Evolutionary conservation across 2,113 vertebrate genomes (phyloP).

Genomic region (Coracopsis vasa): DNA sequence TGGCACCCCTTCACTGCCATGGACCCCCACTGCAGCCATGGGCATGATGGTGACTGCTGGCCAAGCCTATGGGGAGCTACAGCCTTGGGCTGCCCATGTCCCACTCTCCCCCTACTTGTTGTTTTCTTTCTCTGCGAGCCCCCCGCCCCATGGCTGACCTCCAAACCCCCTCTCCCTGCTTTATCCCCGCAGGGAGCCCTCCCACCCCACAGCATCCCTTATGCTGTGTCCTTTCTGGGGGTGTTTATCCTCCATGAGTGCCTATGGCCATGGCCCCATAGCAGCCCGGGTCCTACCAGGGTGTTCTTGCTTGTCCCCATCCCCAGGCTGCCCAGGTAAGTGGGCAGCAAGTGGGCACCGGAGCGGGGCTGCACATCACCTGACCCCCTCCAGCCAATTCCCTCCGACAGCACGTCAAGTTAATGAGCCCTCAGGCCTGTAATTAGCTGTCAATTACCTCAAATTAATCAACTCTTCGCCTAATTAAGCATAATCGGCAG

Average conservation of each 20-base stretch:
- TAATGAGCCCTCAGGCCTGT: constrained; percentile 88
- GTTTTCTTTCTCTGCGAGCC: not conserved
- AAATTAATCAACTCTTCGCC: constrained; percentile 99
- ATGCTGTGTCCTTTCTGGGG: fast-evolving
- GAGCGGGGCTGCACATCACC: constrained; percentile 57
- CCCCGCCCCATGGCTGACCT: not conserved
- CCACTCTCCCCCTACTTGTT: not conserved
- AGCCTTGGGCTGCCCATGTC: not conserved
- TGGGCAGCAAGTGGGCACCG: not conserved
- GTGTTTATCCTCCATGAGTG: fast-evolving
- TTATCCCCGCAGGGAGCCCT: not conserved
- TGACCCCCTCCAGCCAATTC: constrained; percentile 84
- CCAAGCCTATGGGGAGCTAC: not conserved
- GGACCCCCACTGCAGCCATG: fast-evolving
- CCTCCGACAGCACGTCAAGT: constrained; percentile 88
- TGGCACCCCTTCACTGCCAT: not conserved
- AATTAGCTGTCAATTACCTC: constrained; percentile 99
- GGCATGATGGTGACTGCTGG: not conserved
- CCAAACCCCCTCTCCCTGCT: not conserved
- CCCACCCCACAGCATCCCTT: not conserved
- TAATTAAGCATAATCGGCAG: constrained; percentile 97
- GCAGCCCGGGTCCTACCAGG: not conserved
- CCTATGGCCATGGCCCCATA: fast-evolving
- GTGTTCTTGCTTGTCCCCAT: not conserved
- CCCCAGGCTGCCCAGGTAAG: constrained; percentile 28